Conservation (phyloP, 2,797 vertebrate species). For the Sebastes melanostomus region DNA sequence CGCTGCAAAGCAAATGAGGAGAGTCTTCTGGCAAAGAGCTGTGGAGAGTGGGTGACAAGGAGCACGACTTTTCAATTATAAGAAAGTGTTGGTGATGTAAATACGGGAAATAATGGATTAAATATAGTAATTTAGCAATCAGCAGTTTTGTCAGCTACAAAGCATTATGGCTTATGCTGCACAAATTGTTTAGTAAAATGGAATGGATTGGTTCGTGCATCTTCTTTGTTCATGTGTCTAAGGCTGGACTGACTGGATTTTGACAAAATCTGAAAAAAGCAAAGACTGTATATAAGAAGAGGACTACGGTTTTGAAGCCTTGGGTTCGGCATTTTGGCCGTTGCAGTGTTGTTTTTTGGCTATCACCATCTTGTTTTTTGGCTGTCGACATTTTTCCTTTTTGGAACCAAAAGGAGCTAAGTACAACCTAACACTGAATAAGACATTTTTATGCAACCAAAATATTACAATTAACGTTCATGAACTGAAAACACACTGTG, state of each 20-base stretch:
- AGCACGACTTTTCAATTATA: slow-evolving; percentile 21
- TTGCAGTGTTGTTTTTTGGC: too few species aligned
- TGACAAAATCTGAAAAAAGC: neutral
- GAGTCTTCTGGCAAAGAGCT: neutral
- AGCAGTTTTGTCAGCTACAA: neutral
- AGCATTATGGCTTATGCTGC: neutral
- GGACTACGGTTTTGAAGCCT: neutral
- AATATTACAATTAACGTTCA: too few species aligned
- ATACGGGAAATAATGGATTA: slow-evolving; percentile 12
- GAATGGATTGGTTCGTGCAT: neutral
- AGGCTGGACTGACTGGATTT: neutral
- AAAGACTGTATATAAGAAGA: neutral
- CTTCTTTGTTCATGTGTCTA: neutral
- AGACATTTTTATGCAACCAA: too few species aligned
- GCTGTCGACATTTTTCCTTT: neutral
- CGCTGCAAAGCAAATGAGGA: neutral
- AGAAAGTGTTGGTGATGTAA: slow-evolving; percentile 11
- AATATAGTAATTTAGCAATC: neutral
- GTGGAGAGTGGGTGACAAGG: neutral
- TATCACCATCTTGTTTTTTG: neutral
- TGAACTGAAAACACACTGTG: too few species aligned
- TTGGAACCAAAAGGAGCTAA: neutral
- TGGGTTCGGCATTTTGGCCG: neutral
- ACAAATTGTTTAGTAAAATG: neutral
- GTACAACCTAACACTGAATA: neutral